Base-by-base conservation (phyloP, 2,888 invertebrate species). In the Napeogenes sylphis region DNA sequence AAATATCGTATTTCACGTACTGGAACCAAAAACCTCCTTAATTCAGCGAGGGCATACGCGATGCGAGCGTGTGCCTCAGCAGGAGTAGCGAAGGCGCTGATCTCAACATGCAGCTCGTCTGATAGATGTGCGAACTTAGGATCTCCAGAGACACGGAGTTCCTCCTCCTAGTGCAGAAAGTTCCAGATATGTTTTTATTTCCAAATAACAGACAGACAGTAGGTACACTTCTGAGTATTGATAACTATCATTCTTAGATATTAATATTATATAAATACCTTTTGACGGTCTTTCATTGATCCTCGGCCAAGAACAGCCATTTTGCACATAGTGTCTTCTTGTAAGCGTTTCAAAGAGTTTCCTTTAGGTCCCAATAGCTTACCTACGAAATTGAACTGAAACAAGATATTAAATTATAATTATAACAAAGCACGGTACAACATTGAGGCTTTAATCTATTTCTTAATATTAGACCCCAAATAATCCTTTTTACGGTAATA, bases 281-380 rank as follows among this genome's bases (percentile, higher is more conserved):
- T 98, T 78, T 95, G 94, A 73, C 97, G 93, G 81, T 98, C 98
- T 82, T 97, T 94, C 97, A 98, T 98, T 5, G 98, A 98, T 8
- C 98, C 98, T 67, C 96, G 92, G 5, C 98, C 98, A 33, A 98
- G 92, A 12, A 98, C 97, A 38, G 98, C 97, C 97, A 98, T 98
- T 92, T 97, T 98, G 80, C 97, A 97, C 93, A 97, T 96, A 12
- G 98, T 98, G 84, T 97, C 97, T 81, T 98, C 97, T 84, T 98
- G 98, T 38, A 98, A 92, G 69, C 97, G 92, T 84, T 97, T 97
- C 81, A 98, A 87, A 0, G 98, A 97, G 87, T 97, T 97, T 59
- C 98, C 98, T 86, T 97, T 98, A 14, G 98, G 98, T 2, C 98
- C 98, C 75, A 98, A 91, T 68, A 98, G 92, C 85, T 98, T 98